phyloP scores from a whole-genome alignment of 2,888 invertebrate species.

The Tipula vernalis region DNA sequence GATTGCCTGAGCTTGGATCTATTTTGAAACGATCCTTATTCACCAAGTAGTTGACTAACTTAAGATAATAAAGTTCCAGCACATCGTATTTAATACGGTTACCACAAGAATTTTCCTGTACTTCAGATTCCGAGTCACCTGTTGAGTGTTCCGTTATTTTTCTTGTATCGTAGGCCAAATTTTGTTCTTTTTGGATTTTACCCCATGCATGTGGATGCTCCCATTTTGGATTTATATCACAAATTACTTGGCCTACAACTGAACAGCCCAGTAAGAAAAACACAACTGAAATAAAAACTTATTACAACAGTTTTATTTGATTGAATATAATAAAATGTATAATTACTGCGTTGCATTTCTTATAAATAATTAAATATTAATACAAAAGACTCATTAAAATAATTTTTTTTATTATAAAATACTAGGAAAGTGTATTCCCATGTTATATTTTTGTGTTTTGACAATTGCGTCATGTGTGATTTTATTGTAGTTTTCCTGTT shows the following conservation, averaged over 20 bases:
- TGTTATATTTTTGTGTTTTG: no score
- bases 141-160: not conserved
- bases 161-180: not conserved
- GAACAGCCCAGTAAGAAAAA: not conserved
- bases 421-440: no score
- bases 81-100: not conserved
- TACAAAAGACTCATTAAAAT: not conserved
- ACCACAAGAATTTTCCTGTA: not conserved
- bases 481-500: no score
- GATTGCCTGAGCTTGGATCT: not conserved
- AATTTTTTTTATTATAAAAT: no score
- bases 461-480: no score
- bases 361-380: not conserved
- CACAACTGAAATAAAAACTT: not conserved
- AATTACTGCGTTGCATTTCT: not conserved
- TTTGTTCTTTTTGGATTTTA: not conserved
- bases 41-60: not conserved
- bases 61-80: not conserved
- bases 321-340: not conserved
- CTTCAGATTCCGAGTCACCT: not conserved
- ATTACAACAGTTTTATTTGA: not conserved
- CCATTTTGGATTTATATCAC: not conserved
- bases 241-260: not conserved
- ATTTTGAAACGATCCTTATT: not conserved
- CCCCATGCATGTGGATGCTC: conserved; percentile 6